Conservation (phyloP, 2,113 vertebrate species). For the Illadopsis cleaveri region DNA sequence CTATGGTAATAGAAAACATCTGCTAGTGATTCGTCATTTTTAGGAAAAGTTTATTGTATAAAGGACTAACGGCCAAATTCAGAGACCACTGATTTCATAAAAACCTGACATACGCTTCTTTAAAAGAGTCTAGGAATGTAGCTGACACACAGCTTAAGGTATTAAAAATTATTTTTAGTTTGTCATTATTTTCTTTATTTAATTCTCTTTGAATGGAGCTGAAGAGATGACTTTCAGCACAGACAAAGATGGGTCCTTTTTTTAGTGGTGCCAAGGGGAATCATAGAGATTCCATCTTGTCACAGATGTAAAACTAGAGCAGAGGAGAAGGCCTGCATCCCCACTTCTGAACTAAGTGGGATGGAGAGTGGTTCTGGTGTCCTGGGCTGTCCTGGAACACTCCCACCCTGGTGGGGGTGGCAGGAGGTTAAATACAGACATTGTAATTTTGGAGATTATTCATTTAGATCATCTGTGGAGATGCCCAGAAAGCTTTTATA, state of each 20-base stretch:
- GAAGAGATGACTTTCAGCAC: neutral
- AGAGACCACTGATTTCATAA: neutral
- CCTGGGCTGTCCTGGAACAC: neutral
- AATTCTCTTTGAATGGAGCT: neutral
- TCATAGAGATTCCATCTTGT: neutral
- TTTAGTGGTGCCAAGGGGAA: neutral
- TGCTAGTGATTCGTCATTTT: neutral
- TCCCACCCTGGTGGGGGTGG: neutral
- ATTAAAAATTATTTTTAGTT: neutral
- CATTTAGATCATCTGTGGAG: neutral
- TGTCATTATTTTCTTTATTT: neutral
- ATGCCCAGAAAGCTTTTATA: neutral
- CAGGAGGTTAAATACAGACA: neutral
- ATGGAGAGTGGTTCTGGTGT: neutral
- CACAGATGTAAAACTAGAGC: neutral
- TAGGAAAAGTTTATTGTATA: constrained; percentile 32
- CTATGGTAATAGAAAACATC: constrained; percentile 43
- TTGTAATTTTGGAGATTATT: neutral
- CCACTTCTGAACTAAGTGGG: neutral
- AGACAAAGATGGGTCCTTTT: neutral
- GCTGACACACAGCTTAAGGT: neutral
- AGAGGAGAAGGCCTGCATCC: neutral
- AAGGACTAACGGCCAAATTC: neutral
- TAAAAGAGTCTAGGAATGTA: neutral
- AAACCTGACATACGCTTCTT: neutral